Conservation (phyloP, 2,113 vertebrate genomes). For the Actenoides lindsayi region DNA sequence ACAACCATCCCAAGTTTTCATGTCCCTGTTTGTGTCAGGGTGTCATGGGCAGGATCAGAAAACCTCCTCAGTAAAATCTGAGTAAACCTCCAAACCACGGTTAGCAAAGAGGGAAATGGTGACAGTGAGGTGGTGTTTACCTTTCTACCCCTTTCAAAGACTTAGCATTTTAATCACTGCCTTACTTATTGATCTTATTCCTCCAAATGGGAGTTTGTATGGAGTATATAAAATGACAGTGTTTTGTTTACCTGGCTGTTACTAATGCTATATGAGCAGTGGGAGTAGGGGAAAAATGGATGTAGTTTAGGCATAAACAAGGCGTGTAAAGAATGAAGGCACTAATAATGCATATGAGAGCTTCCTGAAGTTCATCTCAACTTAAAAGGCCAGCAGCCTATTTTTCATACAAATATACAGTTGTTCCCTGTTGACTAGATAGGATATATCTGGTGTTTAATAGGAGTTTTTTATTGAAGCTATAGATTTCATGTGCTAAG, state of each 20-base stretch:
- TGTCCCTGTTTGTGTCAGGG: fast-evolving
- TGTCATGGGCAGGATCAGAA: background rate
- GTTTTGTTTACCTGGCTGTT: background rate
- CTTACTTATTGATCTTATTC: background rate
- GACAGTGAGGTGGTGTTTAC: background rate
- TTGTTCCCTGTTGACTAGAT: background rate
- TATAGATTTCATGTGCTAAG: background rate
- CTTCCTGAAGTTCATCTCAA: background rate
- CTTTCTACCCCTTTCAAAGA: background rate
- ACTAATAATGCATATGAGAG: background rate
- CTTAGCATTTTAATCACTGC: background rate
- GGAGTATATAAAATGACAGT: background rate
- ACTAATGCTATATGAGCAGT: background rate
- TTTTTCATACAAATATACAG: background rate
- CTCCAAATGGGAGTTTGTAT: background rate
- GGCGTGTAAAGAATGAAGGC: background rate
- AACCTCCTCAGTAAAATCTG: background rate
- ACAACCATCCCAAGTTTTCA: background rate
- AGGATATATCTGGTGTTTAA: background rate
- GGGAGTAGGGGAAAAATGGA: background rate
- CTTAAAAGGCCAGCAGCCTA: background rate
- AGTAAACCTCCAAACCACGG: background rate
- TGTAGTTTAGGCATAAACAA: background rate
- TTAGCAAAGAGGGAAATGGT: background rate
- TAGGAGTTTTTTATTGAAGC: background rate